These are phyloP conservation scores for Hypena proboscidalis DNA, from an alignment of 2,888 invertebrate genomes.

Conservation along the genomic window DNA sequence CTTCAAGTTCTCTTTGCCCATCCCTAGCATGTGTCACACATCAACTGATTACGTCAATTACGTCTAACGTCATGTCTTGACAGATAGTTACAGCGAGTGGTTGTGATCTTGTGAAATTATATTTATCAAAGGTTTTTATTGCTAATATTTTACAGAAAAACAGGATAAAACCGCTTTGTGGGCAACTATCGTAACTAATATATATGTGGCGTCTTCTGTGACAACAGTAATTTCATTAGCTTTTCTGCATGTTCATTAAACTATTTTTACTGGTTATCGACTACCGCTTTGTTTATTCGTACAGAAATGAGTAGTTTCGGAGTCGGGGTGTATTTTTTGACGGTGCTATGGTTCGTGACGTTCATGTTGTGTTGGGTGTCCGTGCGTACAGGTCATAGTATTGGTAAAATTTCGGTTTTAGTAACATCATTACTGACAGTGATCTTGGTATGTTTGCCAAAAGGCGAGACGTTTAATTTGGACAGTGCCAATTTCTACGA, in stretches of 20 bases:
- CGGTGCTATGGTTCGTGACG: conserved; percentile 87
- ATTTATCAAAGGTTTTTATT: conserved; percentile 42
- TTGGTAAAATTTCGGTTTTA: conserved; percentile 86
- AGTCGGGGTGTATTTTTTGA: conserved; percentile 87
- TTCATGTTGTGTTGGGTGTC: conserved; percentile 87
- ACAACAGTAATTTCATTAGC: conserved; percentile 50
- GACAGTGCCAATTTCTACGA: conserved; percentile 80
- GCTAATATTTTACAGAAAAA: conserved; percentile 39
- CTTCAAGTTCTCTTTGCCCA: no score
- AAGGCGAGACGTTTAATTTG: conserved; percentile 64
- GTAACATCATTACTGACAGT: conserved; percentile 84
- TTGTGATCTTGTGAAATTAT: conserved; percentile 39
- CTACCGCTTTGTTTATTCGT: conserved; percentile 38
- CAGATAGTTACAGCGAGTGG: conserved; percentile 25
- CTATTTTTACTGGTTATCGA: conserved; percentile 36
- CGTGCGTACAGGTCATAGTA: conserved; percentile 86
- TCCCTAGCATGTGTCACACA: no score
- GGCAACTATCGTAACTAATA: conserved; percentile 40
- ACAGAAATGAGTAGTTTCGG: conserved; percentile 82
- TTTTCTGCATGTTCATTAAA: conserved; percentile 53
- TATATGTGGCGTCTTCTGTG: conserved; percentile 50
- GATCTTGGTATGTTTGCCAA: conserved; percentile 86
- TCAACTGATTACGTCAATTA: no score
- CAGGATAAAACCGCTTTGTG: conserved; percentile 50
- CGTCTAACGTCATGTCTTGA: conserved; percentile 9